Evolutionary conservation across 1,140 invertebrate genomes (phyloP).

Genomic region (Drosophila funebris): DNA sequence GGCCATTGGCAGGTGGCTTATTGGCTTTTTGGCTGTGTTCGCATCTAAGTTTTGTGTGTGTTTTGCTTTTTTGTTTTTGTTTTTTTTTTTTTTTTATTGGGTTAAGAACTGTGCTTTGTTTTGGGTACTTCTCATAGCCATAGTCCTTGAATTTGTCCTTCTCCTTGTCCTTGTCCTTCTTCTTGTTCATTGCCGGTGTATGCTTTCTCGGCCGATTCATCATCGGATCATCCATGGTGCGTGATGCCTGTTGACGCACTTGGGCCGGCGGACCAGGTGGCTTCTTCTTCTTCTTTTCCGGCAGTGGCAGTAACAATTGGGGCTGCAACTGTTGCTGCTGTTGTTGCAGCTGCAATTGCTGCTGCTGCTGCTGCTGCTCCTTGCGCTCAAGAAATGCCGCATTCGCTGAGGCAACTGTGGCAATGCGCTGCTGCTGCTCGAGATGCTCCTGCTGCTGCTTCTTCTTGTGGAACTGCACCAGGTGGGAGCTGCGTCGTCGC

Average conservation of each 20-base stretch:
- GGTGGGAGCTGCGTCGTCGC: constrained; percentile 71
- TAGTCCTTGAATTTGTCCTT: constrained; percentile 45
- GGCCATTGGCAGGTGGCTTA: too few species aligned
- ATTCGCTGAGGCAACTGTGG: constrained; percentile 74
- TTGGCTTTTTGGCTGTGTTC: background rate
- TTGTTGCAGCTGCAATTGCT: constrained; percentile 38
- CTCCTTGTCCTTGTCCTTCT: constrained; percentile 62
- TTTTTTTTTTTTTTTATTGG: background rate
- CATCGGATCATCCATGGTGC: constrained; percentile 75
- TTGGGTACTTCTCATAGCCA: constrained; percentile 78
- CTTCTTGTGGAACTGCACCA: constrained; percentile 73
- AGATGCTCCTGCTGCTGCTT: constrained; percentile 64
- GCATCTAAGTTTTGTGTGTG: constrained; percentile 26
- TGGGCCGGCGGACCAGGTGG: constrained; percentile 71
- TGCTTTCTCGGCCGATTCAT: constrained; percentile 74
- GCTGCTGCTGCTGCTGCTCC: constrained; percentile 47
- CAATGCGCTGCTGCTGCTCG: constrained; percentile 74
- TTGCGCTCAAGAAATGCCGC: constrained; percentile 63
- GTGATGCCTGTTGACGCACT: constrained; percentile 66
- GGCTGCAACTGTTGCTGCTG: constrained; percentile 23
- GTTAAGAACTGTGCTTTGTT: constrained; percentile 9
- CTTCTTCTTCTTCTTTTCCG: constrained; percentile 77
- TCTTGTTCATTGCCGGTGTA: constrained; percentile 49
- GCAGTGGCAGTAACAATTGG: constrained; percentile 36
- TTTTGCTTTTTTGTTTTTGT: constrained; percentile 4